Percentiles rank a stretch among this genome's conserved stretches.
phyloP scores from a whole-genome alignment of 1,140 invertebrate species.

The Dendrolimus punctatus region DNA sequence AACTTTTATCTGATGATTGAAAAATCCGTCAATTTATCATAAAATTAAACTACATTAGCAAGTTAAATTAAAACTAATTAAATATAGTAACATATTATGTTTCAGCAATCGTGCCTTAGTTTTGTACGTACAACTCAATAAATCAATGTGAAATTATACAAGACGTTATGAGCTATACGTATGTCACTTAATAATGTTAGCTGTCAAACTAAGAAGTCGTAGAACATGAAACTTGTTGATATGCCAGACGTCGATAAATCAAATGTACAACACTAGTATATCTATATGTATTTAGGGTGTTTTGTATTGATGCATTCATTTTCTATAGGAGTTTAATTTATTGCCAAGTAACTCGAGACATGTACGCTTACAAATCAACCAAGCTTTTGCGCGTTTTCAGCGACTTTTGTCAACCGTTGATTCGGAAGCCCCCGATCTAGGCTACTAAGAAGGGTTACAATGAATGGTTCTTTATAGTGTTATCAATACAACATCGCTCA shows the following conservation, averaged over 20 bases:
- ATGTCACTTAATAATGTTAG: constrained; percentile 19
- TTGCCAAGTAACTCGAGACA: constrained; percentile 49
- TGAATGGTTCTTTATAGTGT: constrained; percentile 9
- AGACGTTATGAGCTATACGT: constrained; percentile 6
- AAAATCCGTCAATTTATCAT: too few species aligned
- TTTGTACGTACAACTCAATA: background rate
- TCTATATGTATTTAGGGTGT: constrained; percentile 20
- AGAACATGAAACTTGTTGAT: constrained; percentile 19
- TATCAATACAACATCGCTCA: too few species aligned
- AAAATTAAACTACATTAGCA: too few species aligned
- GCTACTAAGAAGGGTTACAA: constrained; percentile 19
- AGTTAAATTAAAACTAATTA: too few species aligned
- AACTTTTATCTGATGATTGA: too few species aligned
- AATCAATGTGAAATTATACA: constrained; percentile 3
- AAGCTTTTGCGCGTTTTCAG: constrained; percentile 33
- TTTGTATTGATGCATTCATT: constrained; percentile 48
- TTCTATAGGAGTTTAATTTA: constrained; percentile 56
- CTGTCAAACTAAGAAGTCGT: constrained; percentile 15
- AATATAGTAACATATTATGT: too few species aligned
- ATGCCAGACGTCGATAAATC: constrained; percentile 39
- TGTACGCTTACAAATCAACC: constrained; percentile 45
- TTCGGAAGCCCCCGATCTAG: constrained; percentile 22
- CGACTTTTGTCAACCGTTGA: constrained; percentile 32
- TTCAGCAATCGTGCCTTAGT: too few species aligned
- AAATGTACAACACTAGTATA: constrained; percentile 38